Percentiles rank a stretch among this genome's conserved stretches.
These are phyloP conservation scores for Hypsibius dujardini DNA, from an alignment of 1,140 invertebrate genomes.

Conservation along the genomic window DNA sequence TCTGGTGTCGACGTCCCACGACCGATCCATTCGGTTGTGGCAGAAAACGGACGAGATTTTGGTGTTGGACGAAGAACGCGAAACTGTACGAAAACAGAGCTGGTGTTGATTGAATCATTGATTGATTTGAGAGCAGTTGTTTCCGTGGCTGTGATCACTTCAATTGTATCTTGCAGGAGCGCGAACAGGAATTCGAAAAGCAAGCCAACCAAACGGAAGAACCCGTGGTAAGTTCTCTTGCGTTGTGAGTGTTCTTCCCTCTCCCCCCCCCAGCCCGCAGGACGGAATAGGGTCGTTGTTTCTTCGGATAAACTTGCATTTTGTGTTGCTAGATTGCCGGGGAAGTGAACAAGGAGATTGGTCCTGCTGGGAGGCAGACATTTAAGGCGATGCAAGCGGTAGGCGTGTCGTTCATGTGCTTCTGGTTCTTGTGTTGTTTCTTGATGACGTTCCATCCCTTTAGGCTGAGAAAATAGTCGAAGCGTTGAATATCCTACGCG, in stretches of 20 bases:
- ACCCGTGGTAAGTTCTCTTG: slow-evolving; percentile 39
- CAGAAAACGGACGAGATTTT: slow-evolving; percentile 69
- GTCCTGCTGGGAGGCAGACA: slow-evolving; percentile 69
- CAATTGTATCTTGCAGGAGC: slow-evolving; percentile 38
- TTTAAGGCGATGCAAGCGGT: slow-evolving; percentile 72
- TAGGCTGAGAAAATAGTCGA: background rate
- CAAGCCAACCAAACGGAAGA: slow-evolving; percentile 50
- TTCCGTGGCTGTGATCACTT: slow-evolving; percentile 12
- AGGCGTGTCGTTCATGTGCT: slow-evolving; percentile 32
- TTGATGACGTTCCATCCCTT: background rate
- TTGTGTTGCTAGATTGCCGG: slow-evolving; percentile 31
- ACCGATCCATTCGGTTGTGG: slow-evolving; percentile 69
- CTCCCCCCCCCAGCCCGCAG: no score
- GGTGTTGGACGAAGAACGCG: slow-evolving; percentile 74
- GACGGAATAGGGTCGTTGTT: no score
- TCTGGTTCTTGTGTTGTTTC: background rate
- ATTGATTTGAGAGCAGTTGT: slow-evolving; percentile 21
- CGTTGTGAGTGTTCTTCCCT: no score
- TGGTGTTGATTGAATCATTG: background rate
- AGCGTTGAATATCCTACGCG: background rate
- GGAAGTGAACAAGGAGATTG: slow-evolving; percentile 45
- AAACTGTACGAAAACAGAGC: slow-evolving; percentile 36
- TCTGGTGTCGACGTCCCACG: slow-evolving; percentile 64
- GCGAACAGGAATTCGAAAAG: slow-evolving; percentile 50
- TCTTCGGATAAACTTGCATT: slow-evolving; percentile 25